Percentiles rank a stretch among this genome's conserved stretches.
Evolutionary conservation across 2,888 invertebrate genomes (phyloP).

Genomic region (Orthonychiurus folsomi): DNA sequence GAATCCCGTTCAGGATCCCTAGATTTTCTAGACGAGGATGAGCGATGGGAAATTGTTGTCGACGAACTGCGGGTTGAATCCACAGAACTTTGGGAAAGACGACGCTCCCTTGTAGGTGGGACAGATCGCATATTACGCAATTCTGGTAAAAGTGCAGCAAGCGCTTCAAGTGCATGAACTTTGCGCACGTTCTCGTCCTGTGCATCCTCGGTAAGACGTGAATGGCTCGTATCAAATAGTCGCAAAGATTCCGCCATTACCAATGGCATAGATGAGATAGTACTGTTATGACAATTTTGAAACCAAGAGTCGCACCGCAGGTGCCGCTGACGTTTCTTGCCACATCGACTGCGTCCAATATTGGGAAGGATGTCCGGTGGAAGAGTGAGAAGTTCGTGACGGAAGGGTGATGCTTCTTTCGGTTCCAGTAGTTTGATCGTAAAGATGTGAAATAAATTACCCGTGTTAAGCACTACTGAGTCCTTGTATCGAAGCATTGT

Average conservation of each 20-base stretch:
- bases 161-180: not conserved
- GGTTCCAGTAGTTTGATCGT: constrained; percentile 51
- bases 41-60: not conserved
- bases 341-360: not conserved
- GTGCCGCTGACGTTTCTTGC: constrained; percentile 17
- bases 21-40: not conserved
- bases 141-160: not conserved
- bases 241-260: not conserved
- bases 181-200: not conserved
- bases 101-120: not conserved
- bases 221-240: not conserved
- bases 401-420: constrained; percentile 13
- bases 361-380: constrained; percentile 6
- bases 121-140: not conserved
- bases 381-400: constrained; percentile 12
- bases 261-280: constrained; percentile 1
- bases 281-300: constrained; percentile 21
- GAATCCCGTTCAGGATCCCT: not conserved
- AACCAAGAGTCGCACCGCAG: constrained; percentile 32
- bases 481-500: constrained; percentile 48
- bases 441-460: constrained; percentile 72
- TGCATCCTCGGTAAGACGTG: not conserved
- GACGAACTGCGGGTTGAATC: constrained; percentile 20
- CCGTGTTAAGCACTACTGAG: constrained; percentile 71
- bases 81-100: constrained; percentile 26